Percentiles rank a stretch among this genome's conserved stretches.
Conservation (phyloP, 35 echinoderm and acorn worm genomes). For the Antedon bifida region DNA sequence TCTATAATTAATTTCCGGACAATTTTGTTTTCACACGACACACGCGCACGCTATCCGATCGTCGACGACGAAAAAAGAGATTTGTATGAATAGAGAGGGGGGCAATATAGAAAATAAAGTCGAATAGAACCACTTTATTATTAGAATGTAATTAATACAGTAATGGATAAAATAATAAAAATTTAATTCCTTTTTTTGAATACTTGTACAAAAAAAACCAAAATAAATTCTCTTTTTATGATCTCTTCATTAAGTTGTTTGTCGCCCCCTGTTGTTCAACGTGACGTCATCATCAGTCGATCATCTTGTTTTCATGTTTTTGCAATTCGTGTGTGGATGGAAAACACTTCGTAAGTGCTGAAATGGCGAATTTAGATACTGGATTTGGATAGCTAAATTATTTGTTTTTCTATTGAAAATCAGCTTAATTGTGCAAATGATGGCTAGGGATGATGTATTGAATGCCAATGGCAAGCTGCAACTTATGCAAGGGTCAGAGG, state of each 20-base stretch:
- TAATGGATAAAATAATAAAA: no score
- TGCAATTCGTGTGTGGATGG: neutral
- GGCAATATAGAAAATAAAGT: no score
- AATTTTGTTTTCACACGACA: no score
- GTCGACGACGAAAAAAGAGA: no score
- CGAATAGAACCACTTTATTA: no score
- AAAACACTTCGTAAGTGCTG: neutral
- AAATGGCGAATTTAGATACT: neutral
- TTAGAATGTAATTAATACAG: no score
- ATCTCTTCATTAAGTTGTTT: no score
- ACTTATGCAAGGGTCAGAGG: conserved; percentile 9
- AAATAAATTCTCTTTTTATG: no score
- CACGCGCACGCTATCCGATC: no score
- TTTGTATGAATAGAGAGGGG: no score
- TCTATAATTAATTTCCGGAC: neutral
- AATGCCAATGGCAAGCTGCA: conserved; percentile 10
- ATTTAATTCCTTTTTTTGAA: no score
- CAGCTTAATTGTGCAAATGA: neutral
- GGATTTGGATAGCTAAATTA: neutral
- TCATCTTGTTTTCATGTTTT: neutral
- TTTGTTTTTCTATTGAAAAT: neutral
- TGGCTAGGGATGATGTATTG: conserved; percentile 30
- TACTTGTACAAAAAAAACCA: no score
- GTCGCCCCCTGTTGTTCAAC: neutral
- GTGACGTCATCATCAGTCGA: neutral